Evolutionary conservation across 2,113 vertebrate genomes (phyloP), one percentile per base, ranked within the genome.

Genomic region (Ramphastos sulfuratus): DNA sequence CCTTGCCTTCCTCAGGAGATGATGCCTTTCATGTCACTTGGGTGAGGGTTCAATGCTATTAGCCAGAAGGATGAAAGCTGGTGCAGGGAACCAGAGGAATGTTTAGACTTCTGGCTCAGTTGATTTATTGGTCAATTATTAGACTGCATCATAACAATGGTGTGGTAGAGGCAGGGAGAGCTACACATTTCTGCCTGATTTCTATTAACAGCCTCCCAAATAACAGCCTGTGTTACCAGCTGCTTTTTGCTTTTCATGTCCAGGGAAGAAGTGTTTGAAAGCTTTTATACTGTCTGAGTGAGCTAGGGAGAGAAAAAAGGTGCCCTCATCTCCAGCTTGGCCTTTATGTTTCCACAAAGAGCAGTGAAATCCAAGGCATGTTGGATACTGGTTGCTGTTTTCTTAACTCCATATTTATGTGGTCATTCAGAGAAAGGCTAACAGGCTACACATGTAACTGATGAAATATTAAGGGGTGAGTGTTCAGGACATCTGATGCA

Each of bases 41-140:
- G 58, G 78, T 82, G 89, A 88, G 15, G 25, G 48, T 94, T 97
- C 85, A 94, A 80, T 31, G 7, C 66, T 54, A 5, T 90, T 72
- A 75, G 52, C 31, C 61, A 87, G 44, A 84, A 76, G 58, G 37
- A 69, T 87, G 88, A 84, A 58, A 90, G 23, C 75, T 81, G 80
- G 42, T 33, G 27, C 23, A 90, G 65, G 87, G 80, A 85, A 66
- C 33, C 21, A 7, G 42, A 83, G 73, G 30, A 66, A 56, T 92
- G 69, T 91, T 92, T 83, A 55, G 66, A 27, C 59, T 89, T 97
- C 82, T 61, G 81, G 16, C 85, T 95, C 83, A 39, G 83, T 89
- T 93, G 92, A 89, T 96, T 89, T 96, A 64, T 87, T 65, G 39
- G 85, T 95, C 92, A 77, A 1, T 95, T 96, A 90, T 74, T 90